Evolutionary conservation across 2,797 vertebrate genomes (phyloP).

Genomic region (Aeoliscus strigatus): DNA sequence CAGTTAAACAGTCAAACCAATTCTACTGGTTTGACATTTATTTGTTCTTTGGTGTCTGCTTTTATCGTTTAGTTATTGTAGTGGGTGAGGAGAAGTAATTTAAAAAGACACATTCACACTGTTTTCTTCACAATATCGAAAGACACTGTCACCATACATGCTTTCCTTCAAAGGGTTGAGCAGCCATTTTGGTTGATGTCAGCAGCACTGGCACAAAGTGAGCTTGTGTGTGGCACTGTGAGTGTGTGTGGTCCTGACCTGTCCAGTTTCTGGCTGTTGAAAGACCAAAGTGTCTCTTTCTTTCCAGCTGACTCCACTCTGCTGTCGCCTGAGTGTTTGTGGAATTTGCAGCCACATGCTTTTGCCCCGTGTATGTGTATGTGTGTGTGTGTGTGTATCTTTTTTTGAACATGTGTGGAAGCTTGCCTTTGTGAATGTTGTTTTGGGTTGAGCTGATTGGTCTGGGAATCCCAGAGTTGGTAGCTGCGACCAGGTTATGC

Average conservation of each 20-base stretch:
- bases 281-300: constrained; percentile 69
- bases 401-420: constrained; percentile 22
- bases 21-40: too few species aligned
- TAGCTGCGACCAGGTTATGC: constrained; percentile 51
- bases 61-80: too few species aligned
- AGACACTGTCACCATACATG: not conserved
- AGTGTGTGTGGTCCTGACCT: constrained; percentile 80
- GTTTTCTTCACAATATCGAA: too few species aligned
- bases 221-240: constrained; percentile 43
- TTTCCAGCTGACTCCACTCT: constrained; percentile 76
- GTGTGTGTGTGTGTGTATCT: constrained; percentile 4
- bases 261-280: constrained; percentile 71
- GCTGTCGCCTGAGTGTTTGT: constrained; percentile 57
- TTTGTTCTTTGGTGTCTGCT: too few species aligned
- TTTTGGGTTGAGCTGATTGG: constrained; percentile 56
- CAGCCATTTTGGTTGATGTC: constrained; percentile 28
- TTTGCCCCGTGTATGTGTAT: constrained; percentile 22
- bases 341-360: constrained; percentile 26
- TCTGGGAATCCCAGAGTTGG: constrained; percentile 47
- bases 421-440: constrained; percentile 33
- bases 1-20: too few species aligned
- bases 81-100: too few species aligned
- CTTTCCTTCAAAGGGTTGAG: constrained; percentile 16
- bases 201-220: constrained; percentile 29
- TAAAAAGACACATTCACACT: not conserved